These are phyloP conservation scores for Penelope pileata DNA, from an alignment of 2,113 vertebrate genomes.

Conservation along the genomic window DNA sequence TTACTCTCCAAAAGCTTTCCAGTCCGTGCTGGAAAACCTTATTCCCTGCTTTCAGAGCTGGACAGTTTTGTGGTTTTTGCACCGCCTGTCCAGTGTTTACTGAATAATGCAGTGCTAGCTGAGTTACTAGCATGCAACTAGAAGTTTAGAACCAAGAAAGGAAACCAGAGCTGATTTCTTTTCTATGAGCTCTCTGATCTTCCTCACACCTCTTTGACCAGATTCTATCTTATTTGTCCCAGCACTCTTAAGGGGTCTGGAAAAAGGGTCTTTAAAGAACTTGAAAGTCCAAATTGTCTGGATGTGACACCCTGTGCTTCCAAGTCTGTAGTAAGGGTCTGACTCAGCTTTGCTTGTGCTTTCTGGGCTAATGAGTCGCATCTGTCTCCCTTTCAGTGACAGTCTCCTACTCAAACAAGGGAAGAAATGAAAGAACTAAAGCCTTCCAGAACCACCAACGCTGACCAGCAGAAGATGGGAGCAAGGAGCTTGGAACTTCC, in stretches of 20 bases:
- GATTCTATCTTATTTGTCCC: neutral
- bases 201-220: neutral
- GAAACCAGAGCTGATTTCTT: neutral
- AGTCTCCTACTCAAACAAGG: conserved; percentile 73
- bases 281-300: neutral
- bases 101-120: neutral
- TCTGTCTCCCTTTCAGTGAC: conserved; percentile 69
- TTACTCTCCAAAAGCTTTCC: neutral
- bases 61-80: neutral
- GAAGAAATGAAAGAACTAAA: conserved; percentile 76
- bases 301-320: neutral
- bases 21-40: neutral
- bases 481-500: conserved; percentile 6
- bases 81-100: neutral
- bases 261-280: neutral
- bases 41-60: neutral
- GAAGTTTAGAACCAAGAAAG: neutral
- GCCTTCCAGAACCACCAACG: neutral
- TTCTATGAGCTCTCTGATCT: neutral
- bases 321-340: neutral
- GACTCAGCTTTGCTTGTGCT: neutral
- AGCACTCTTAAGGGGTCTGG: neutral
- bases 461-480: conserved; percentile 19
- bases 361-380: neutral
- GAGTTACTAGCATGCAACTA: neutral